These are phyloP conservation scores for Helogale parvula DNA, from an alignment of 2,113 vertebrate species.

Conservation along the genomic window DNA sequence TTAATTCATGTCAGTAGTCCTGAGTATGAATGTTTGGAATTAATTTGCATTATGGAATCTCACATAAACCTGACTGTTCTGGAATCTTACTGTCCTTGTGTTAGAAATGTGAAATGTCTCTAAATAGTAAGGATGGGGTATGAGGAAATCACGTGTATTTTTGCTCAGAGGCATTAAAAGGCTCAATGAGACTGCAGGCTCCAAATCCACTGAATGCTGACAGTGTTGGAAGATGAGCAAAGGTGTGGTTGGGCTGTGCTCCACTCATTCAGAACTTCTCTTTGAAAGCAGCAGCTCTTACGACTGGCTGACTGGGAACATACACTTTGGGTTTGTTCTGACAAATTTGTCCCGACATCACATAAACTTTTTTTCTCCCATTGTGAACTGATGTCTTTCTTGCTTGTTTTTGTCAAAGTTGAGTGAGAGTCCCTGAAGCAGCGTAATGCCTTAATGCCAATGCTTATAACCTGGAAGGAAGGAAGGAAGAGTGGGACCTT, in stretches of 20 bases:
- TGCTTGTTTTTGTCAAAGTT: slow-evolving; percentile 47
- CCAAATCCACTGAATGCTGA: background rate
- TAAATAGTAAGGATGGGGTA: background rate
- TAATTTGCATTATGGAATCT: slow-evolving; percentile 14
- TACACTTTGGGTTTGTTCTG: background rate
- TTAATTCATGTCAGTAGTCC: background rate
- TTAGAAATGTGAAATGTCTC: slow-evolving; percentile 27
- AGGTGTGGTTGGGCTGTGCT: background rate
- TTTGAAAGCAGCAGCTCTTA: background rate
- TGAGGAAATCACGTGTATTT: background rate
- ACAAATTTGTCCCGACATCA: slow-evolving; percentile 7
- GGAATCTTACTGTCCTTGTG: background rate
- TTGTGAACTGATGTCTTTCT: slow-evolving; percentile 35
- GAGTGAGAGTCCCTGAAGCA: slow-evolving; percentile 20
- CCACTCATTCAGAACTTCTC: rapidly evolving
- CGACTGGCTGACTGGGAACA: background rate
- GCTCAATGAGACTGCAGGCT: background rate
- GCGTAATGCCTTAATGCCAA: background rate
- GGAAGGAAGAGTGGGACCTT: background rate
- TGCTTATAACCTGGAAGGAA: background rate
- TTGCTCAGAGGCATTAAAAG: background rate
- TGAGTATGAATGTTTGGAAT: background rate
- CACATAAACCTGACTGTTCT: background rate
- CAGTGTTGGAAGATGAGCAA: background rate
- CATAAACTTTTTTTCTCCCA: background rate